A percentile compares a stretch with the other conserved stretches of the same genome.
phyloP scores from a whole-genome alignment of 2,113 vertebrate genomes.

The Motacilla alba region DNA sequence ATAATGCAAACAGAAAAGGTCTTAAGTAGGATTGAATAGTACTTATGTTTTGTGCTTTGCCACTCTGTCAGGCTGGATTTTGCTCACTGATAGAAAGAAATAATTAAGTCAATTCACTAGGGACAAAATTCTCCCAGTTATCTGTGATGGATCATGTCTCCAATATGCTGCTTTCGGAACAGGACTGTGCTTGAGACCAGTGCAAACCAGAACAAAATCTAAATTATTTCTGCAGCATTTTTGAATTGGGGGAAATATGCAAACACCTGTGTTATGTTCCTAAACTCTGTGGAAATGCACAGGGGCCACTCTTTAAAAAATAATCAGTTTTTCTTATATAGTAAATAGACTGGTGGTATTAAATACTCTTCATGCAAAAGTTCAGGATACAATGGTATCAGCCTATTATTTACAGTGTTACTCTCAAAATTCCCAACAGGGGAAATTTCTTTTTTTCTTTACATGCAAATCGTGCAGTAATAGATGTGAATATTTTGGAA shows the following conservation, averaged over 20 bases:
- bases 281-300: background rate
- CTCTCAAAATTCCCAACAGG: background rate
- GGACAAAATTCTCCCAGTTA: background rate
- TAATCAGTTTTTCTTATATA: background rate
- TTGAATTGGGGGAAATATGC: background rate
- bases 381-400: background rate
- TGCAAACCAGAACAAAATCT: background rate
- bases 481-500: background rate
- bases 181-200: background rate
- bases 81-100: background rate
- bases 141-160: background rate
- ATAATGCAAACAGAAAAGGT: background rate
- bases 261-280: background rate
- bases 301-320: background rate
- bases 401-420: background rate
- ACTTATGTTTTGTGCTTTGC: background rate
- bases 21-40: background rate
- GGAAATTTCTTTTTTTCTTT: background rate
- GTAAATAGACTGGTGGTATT: background rate
- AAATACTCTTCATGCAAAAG: background rate
- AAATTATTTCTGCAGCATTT: slow-evolving; percentile 7
- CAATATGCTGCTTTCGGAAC: background rate
- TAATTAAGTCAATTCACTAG: background rate
- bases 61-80: background rate
- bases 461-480: background rate